A percentile compares a stretch with the other conserved stretches of the same genome.
These are phyloP conservation scores for Epirrita christyi DNA, from an alignment of 2,888 invertebrate species.

Conservation along the genomic window DNA sequence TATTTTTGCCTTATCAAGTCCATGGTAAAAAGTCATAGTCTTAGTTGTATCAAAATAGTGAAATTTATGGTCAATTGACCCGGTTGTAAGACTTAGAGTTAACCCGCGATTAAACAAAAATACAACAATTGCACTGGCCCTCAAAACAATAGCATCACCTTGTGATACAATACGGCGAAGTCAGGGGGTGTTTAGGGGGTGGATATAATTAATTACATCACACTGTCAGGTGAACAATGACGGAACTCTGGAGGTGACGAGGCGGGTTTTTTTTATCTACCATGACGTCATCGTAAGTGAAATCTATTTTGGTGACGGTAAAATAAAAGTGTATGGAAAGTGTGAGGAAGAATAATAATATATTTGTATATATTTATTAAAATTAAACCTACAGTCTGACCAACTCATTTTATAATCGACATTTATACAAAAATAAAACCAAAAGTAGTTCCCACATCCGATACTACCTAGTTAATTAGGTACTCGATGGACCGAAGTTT, in stretches of 20 bases:
- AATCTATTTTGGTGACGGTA: slow-evolving; percentile 10
- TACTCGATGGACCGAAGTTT: too few species aligned
- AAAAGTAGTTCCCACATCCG: too few species aligned
- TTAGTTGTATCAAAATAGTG: too few species aligned
- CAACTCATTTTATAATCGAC: too few species aligned
- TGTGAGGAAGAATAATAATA: neutral
- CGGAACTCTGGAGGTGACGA: slow-evolving; percentile 64
- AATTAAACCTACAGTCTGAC: too few species aligned
- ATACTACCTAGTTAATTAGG: too few species aligned
- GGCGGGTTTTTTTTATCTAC: slow-evolving; percentile 61
- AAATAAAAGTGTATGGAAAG: slow-evolving; percentile 21
- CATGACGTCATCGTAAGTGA: slow-evolving; percentile 23
- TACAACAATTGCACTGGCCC: slow-evolving; percentile 30
- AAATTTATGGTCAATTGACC: too few species aligned
- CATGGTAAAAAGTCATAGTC: too few species aligned
- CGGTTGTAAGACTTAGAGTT: too few species aligned
- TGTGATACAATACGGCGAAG: slow-evolving; percentile 68
- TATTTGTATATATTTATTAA: too few species aligned
- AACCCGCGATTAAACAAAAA: slow-evolving; percentile 15
- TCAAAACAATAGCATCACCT: slow-evolving; percentile 75
- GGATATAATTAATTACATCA: slow-evolving; percentile 74
- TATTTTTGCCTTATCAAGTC: too few species aligned
- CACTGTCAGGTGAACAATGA: slow-evolving; percentile 83
- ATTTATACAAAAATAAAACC: too few species aligned
- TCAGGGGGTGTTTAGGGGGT: slow-evolving; percentile 41